Conservation (phyloP, 2,888 invertebrate genomes). For the Sminthurides aquaticus region DNA sequence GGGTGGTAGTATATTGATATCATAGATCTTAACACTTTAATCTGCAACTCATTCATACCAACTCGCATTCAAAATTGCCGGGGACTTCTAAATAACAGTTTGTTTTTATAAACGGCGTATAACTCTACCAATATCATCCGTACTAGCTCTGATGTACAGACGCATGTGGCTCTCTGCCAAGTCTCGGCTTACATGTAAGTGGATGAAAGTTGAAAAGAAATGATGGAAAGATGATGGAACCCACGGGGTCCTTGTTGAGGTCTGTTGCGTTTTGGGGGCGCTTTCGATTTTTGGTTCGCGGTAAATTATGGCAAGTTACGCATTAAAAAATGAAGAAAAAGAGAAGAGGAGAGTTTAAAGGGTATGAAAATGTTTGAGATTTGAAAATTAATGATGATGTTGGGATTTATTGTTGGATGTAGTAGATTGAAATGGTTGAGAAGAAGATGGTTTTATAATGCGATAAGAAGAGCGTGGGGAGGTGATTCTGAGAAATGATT, state of each 20-base stretch:
- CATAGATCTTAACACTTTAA: no score
- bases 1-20: no score
- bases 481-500: background rate
- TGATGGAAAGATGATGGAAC: background rate
- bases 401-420: background rate
- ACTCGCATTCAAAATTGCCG: no score
- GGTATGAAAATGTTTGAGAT: background rate
- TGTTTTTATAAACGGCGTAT: no score
- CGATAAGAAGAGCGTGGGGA: background rate
- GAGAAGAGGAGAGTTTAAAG: background rate
- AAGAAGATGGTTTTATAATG: background rate
- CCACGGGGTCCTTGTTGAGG: conserved; percentile 1
- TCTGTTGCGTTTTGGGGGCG: conserved; percentile 16
- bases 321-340: no score
- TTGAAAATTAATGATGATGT: background rate
- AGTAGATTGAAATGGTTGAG: background rate
- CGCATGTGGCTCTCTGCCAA: no score
- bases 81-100: no score
- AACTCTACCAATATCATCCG: no score
- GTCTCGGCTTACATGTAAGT: no score
- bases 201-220: no score
- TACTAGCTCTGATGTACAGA: no score
- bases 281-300: conserved; percentile 18
- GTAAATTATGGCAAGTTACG: background rate
- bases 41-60: no score